Evolutionary conservation across 1,140 invertebrate species (phyloP).

Genomic region (Rhizoglyphus robini): DNA sequence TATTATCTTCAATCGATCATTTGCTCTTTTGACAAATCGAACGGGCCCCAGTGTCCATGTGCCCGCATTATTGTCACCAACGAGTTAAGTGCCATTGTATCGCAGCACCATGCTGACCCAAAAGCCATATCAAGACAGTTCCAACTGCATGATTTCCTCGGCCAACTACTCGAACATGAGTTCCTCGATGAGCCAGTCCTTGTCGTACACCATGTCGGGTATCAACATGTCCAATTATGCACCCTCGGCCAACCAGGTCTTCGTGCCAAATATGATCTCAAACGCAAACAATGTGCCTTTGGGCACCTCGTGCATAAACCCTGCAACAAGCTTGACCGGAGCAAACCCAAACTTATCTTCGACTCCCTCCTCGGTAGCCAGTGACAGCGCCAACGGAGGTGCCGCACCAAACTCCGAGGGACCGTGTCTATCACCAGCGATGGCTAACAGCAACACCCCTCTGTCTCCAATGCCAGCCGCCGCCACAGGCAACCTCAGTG

Average conservation of each 20-base stretch:
- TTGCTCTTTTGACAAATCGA: not conserved
- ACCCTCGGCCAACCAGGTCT: not conserved
- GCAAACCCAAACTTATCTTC: not conserved
- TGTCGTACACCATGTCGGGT: constrained; percentile 16
- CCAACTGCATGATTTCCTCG: constrained; percentile 14
- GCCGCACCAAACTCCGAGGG: constrained; percentile 28
- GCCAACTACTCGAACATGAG: constrained; percentile 16
- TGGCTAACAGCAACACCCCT: constrained; percentile 33
- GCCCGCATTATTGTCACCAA: not conserved
- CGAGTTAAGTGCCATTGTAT: not conserved
- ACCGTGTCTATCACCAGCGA: constrained; percentile 51
- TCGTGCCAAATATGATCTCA: constrained; percentile 19
- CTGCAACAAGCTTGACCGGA: not conserved
- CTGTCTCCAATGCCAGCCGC: constrained; percentile 33
- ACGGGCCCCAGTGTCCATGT: not conserved
- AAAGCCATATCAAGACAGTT: constrained; percentile 13
- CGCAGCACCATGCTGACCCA: constrained; percentile 6
- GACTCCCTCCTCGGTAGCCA: not conserved
- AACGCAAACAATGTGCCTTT: not conserved
- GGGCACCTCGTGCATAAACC: constrained; percentile 2
- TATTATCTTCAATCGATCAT: not conserved
- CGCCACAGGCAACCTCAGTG: constrained; percentile 28
- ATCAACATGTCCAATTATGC: constrained; percentile 16
- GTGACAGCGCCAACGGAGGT: constrained; percentile 29
- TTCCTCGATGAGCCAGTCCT: constrained; percentile 15